Conservation (phyloP, 2,888 invertebrate genomes). For the Desoria tigrina region DNA sequence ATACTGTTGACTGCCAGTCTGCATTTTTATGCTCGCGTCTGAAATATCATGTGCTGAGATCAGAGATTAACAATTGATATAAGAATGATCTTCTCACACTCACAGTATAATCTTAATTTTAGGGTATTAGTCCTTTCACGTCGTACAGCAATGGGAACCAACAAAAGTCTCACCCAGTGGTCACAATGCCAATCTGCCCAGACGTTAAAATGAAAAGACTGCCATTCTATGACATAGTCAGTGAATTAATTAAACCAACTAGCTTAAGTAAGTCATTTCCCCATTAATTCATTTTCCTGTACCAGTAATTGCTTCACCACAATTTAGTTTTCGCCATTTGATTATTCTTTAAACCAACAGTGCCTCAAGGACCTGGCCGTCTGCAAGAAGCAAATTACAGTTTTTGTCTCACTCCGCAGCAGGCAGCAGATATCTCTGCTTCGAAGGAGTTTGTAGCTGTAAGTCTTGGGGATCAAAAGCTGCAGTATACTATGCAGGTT, state of each 20-base stretch:
- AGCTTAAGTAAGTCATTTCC: conserved; percentile 65
- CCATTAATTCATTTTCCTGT: neutral
- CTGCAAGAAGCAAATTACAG: conserved; percentile 83
- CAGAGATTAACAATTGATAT: no score
- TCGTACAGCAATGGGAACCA: neutral
- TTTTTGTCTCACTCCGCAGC: conserved; percentile 88
- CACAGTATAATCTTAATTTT: neutral
- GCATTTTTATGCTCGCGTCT: no score
- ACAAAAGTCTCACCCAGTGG: conserved; percentile 9
- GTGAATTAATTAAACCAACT: conserved; percentile 85
- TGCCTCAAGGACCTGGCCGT: conserved; percentile 56
- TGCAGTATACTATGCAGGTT: conserved; percentile 46
- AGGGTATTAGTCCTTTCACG: conserved; percentile 14
- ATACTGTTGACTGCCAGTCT: no score
- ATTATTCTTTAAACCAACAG: conserved; percentile 11
- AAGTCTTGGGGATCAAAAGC: conserved; percentile 33
- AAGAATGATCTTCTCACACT: no score
- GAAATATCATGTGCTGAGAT: no score
- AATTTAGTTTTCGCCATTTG: neutral
- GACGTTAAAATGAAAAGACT: conserved; percentile 88
- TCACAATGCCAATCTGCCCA: conserved; percentile 77
- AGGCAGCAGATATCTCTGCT: conserved; percentile 84
- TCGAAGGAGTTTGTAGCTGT: conserved; percentile 64
- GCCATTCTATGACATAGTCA: conserved; percentile 88
- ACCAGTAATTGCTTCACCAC: no score